phyloP scores from a whole-genome alignment of 2,113 vertebrate genomes.

The Calidris pugnax region DNA sequence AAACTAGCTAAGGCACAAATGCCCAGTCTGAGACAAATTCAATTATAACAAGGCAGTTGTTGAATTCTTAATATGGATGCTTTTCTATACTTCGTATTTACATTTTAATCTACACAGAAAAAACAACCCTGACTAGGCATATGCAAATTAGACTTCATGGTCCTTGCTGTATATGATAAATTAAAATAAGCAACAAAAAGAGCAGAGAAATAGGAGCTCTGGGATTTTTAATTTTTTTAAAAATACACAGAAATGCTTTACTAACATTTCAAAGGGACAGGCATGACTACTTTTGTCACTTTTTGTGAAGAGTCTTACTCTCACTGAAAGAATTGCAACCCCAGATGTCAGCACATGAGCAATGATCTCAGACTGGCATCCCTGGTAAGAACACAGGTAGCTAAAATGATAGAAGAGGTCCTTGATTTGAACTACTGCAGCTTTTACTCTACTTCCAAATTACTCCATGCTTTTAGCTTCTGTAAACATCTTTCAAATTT shows the following conservation, averaged over 20 bases:
- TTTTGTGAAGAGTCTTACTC: not conserved
- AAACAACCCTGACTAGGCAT: not conserved
- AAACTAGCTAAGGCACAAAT: conserved; percentile 30
- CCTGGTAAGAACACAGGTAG: not conserved
- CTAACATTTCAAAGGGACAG: not conserved
- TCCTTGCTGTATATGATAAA: not conserved
- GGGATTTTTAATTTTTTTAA: not conserved
- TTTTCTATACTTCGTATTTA: not conserved
- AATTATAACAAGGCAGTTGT: conserved; percentile 28
- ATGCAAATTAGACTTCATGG: not conserved
- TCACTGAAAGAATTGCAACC: not conserved
- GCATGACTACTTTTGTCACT: not conserved
- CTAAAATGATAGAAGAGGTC: not conserved
- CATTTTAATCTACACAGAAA: not conserved
- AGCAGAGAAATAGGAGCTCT: not conserved
- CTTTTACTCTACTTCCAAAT: not conserved
- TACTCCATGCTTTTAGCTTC: not conserved
- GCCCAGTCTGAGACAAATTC: conserved; percentile 27
- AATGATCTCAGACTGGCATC: not conserved
- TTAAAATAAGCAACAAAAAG: not conserved
- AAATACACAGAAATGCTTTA: not conserved
- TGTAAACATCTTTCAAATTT: not conserved
- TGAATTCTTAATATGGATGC: conserved; percentile 24
- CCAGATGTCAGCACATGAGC: not conserved
- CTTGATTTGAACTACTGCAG: not conserved